phyloP scores from a whole-genome alignment of 2,888 invertebrate genomes.

The Crocallis elinguaria region DNA sequence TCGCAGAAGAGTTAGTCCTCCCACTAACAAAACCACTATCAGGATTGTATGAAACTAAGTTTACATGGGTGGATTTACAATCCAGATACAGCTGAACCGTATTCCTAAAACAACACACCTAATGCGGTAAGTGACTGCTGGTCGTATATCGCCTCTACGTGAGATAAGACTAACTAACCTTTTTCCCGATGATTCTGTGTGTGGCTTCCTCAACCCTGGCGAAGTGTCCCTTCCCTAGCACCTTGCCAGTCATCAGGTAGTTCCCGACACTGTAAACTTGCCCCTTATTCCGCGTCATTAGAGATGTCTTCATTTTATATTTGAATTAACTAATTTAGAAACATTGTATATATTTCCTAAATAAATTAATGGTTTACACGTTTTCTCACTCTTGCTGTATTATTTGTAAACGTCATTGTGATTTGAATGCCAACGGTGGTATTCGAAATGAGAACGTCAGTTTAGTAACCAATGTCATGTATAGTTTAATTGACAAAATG shows the following conservation, averaged over 20 bases:
- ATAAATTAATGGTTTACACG: constrained; percentile 28
- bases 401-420: constrained; percentile 35
- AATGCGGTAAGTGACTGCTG: no score
- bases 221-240: constrained; percentile 91
- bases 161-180: constrained; percentile 75
- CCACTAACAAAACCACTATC: no score
- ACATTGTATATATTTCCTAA: constrained; percentile 54
- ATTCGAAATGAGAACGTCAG: constrained; percentile 23
- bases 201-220: constrained; percentile 90
- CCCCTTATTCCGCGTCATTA: constrained; percentile 63
- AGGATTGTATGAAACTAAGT: no score
- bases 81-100: no score
- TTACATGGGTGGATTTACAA: no score
- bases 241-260: constrained; percentile 88
- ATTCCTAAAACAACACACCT: no score
- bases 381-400: constrained; percentile 17
- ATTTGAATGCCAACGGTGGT: constrained; percentile 11
- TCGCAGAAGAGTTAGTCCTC: no score
- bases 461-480: neutral
- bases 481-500: neutral
- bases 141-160: no score
- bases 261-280: constrained; percentile 87
- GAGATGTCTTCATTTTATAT: constrained; percentile 60
- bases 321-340: constrained; percentile 61
- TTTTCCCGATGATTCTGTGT: constrained; percentile 87